phyloP scores from a whole-genome alignment of 2,113 vertebrate genomes.

The Parus major region DNA sequence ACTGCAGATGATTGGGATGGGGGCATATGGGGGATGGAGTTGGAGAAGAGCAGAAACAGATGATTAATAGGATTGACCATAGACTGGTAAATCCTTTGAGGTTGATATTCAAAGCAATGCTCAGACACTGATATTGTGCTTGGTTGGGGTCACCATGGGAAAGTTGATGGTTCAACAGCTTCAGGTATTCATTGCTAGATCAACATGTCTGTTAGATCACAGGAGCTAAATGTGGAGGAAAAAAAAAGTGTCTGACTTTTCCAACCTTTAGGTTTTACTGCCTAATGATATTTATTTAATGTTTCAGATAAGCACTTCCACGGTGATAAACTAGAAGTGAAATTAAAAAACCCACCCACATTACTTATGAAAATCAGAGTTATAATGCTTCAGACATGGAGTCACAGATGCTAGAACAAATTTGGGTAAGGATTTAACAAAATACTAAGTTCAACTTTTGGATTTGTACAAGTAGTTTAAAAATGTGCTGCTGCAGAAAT shows the following conservation, averaged over 20 bases:
- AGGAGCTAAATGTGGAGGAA: neutral
- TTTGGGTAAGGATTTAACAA: neutral
- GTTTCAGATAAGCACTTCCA: neutral
- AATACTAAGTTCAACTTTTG: neutral
- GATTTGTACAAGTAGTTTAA: neutral
- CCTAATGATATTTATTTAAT: neutral
- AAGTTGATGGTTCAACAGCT: neutral
- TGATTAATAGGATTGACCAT: neutral
- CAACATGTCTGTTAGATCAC: neutral
- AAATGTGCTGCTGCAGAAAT: neutral
- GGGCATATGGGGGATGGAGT: neutral
- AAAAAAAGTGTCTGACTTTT: neutral
- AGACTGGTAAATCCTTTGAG: neutral
- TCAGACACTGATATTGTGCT: neutral
- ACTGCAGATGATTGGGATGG: neutral
- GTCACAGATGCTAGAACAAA: neutral
- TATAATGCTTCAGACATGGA: neutral
- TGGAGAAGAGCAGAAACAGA: neutral
- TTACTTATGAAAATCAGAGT: neutral
- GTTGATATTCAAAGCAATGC: neutral
- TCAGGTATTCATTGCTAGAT: neutral
- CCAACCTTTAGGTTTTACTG: neutral
- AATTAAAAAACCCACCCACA: neutral
- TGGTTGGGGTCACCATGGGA: neutral
- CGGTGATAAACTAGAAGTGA: neutral